These are phyloP conservation scores for Griposia aprilina DNA, from an alignment of 2,888 invertebrate species.

Conservation along the genomic window DNA sequence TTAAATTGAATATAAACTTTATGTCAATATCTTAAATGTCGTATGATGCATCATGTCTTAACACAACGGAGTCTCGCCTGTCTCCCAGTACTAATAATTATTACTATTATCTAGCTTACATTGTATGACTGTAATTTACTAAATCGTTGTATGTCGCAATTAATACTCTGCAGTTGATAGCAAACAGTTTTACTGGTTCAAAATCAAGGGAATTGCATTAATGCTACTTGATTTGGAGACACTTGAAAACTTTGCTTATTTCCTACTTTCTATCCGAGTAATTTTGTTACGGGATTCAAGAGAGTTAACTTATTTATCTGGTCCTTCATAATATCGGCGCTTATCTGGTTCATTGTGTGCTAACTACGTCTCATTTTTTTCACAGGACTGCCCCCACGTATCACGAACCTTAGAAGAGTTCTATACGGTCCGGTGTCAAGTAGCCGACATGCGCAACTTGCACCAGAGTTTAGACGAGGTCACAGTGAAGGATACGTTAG, in stretches of 20 bases:
- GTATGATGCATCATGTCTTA: not conserved
- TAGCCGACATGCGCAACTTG: constrained; percentile 98
- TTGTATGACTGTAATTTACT: not conserved
- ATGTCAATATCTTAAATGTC: not conserved
- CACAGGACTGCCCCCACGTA: constrained; percentile 97
- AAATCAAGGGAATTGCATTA: not conserved
- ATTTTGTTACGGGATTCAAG: not conserved
- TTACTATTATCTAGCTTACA: not conserved
- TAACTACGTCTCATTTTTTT: not conserved
- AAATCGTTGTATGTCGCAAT: not conserved
- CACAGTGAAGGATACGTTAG: constrained; percentile 98
- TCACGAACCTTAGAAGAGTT: constrained; percentile 98
- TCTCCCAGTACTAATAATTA: not conserved
- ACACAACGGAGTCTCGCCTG: not conserved
- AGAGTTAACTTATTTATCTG: not conserved
- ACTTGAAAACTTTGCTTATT: not conserved
- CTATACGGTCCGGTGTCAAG: constrained; percentile 98
- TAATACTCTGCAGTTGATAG: not conserved
- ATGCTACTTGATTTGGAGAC: not conserved
- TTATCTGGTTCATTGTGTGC: not conserved
- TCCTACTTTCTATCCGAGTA: not conserved
- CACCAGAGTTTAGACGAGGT: constrained; percentile 98
- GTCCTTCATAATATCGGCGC: not conserved
- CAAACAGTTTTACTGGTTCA: not conserved
- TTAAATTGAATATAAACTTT: constrained; percentile 1